These are phyloP conservation scores for Phaedon cochleariae DNA, from an alignment of 2,888 invertebrate species.

Conservation along the genomic window DNA sequence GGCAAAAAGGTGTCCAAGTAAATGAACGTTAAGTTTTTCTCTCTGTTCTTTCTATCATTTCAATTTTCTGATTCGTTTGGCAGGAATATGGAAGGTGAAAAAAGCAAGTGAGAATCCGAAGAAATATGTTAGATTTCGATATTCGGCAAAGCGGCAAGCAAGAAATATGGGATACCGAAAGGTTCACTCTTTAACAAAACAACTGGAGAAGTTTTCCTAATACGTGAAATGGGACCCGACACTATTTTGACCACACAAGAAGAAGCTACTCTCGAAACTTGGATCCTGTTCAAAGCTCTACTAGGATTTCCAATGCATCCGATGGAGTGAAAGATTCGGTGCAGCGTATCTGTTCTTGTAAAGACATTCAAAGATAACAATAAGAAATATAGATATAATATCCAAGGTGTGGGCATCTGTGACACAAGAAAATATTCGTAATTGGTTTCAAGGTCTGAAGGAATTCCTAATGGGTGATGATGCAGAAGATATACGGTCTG, in stretches of 20 bases:
- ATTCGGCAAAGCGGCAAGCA: neutral
- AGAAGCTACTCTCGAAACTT: neutral
- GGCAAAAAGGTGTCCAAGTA: neutral
- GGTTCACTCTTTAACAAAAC: neutral
- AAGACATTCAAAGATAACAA: neutral
- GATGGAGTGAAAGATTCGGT: neutral
- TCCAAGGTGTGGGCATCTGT: neutral
- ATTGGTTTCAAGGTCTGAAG: neutral
- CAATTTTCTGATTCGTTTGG: neutral
- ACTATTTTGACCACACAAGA: neutral
- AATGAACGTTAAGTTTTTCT: neutral
- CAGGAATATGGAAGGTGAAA: too few relatives aligned
- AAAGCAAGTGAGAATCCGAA: too few relatives aligned
- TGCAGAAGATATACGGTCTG: too few relatives aligned
- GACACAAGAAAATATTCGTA: neutral
- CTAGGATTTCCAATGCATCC: neutral
- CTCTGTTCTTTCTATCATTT: neutral
- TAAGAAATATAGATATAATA: neutral
- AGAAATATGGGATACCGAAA: neutral
- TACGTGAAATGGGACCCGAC: neutral
- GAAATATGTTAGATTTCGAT: too few relatives aligned
- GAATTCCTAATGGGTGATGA: too few relatives aligned
- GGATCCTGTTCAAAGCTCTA: neutral
- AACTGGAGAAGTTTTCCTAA: neutral
- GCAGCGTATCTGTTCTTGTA: neutral